Evolutionary conservation across 2,888 invertebrate genomes (phyloP).

Genomic region (Pristionchus mayeri): DNA sequence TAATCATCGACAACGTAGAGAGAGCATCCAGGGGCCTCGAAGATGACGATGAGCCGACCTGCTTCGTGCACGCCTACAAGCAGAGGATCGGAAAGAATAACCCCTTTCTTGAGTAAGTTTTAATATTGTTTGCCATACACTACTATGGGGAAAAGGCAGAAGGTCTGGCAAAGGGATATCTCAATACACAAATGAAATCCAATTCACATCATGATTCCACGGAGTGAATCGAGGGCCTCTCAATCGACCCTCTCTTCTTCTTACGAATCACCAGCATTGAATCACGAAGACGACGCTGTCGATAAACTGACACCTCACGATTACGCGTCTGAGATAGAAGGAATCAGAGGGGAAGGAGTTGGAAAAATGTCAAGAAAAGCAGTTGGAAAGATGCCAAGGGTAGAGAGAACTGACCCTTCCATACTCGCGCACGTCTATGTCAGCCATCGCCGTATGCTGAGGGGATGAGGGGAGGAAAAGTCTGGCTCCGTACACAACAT

Average conservation of each 20-base stretch:
- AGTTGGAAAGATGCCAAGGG: too few species aligned
- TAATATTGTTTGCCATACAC: too few species aligned
- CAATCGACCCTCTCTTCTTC: constrained; percentile 10
- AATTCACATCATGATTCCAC: neutral
- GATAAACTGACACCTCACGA: neutral
- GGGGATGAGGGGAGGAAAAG: neutral
- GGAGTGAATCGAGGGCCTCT: neutral
- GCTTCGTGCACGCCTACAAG: constrained; percentile 8
- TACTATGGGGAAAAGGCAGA: too few species aligned
- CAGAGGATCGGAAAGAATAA: constrained; percentile 6
- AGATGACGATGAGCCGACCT: neutral
- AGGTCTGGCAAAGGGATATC: too few species aligned
- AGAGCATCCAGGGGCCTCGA: neutral
- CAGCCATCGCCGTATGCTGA: neutral
- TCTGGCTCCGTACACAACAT: neutral
- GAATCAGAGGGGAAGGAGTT: neutral
- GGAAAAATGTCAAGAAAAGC: too few species aligned
- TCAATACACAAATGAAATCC: too few species aligned
- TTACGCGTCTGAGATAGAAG: neutral
- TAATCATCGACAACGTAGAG: neutral
- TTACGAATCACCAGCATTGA: neutral
- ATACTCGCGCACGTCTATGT: neutral
- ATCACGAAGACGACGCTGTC: neutral
- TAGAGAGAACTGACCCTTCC: neutral
- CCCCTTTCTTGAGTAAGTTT: neutral